Evolutionary conservation across 2,888 invertebrate genomes (phyloP).

Genomic region (Drosophila differens): DNA sequence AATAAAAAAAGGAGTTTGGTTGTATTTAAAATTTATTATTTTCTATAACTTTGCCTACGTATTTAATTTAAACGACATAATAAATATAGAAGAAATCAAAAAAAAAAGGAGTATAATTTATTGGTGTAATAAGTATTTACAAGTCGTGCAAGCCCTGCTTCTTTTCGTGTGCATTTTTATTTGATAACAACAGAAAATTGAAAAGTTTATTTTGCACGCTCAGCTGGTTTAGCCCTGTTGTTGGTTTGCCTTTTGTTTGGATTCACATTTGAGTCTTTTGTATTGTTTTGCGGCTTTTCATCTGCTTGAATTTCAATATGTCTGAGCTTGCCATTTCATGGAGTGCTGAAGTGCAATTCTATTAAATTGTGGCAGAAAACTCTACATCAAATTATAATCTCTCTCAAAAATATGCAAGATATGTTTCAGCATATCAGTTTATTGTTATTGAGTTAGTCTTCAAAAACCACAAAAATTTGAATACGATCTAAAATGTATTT

Average conservation of each 20-base stretch:
- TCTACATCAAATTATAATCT: not conserved
- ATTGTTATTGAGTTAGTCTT: not conserved
- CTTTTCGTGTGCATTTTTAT: not conserved
- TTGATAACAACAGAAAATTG: slow-evolving; percentile 24
- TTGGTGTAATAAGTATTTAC: not conserved
- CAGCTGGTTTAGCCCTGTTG: not conserved
- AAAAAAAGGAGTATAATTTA: not conserved
- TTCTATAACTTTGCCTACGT: not conserved
- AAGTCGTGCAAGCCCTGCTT: not conserved
- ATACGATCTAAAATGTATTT: not conserved
- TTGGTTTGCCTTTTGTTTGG: slow-evolving; percentile 14
- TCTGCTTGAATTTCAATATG: slow-evolving; percentile 55
- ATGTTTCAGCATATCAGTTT: not conserved
- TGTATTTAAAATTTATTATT: not conserved
- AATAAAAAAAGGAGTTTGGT: fast-evolving
- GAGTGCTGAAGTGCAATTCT: slow-evolving; percentile 25
- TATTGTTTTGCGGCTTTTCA: slow-evolving; percentile 32
- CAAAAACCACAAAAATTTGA: not conserved
- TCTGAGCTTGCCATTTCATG: slow-evolving; percentile 34
- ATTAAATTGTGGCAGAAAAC: slow-evolving; percentile 1
- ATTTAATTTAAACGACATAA: not conserved
- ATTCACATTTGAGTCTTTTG: slow-evolving; percentile 9
- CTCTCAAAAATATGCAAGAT: not conserved
- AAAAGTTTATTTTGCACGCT: slow-evolving; percentile 28
- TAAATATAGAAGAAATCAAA: not conserved